Evolutionary conservation across 2,113 vertebrate genomes (phyloP), one percentile per base, ranked within the genome.

Genomic region (Alaudala cheleensis): DNA sequence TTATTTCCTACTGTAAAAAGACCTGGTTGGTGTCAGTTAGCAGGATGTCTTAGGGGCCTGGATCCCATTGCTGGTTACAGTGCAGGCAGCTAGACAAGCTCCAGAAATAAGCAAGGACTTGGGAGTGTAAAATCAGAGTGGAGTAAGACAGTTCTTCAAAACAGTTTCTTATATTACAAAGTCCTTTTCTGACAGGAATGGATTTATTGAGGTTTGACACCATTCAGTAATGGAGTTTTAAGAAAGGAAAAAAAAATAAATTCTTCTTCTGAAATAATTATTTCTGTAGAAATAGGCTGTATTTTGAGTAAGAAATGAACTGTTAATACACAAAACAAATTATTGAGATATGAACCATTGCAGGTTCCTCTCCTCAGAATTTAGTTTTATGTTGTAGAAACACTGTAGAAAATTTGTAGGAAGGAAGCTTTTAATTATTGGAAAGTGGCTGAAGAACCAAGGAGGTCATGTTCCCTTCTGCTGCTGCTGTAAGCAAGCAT

Each of bases 1-100:
- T 92, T 93, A 62, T 90, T 86, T 88, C 29, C 76, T 94, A 81
- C 92, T 86, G 76, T 93, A 86, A 90, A 90, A 89, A 67, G 65
- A 33, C 1, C 4, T 0, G 0, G 14, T 53, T 49, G 84, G 90
- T 90, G 47, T 93, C 82, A 90, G 73, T 81, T 95, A 79, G 58
- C 76, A 81, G 88, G 22, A 51, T 83, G 88, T 78, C 60, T 86
- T 6, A 9, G 47, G 47, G 81, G 67, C 49, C 42, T 88, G 61
- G 42, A 83, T 92, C 74, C 57, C 28, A 23, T 88, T 65, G 64
- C 82, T 84, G 37, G 60, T 86, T 90, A 31, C 40, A 57, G 12
- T 81, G n/a, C 53, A 86, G 60, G 40, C 54, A 90, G 64, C 12
- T 73, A 92, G 71, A 64, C 34, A 74, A 76, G 18, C n/a, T 25